Base-by-base conservation (phyloP, 1,140 invertebrate genomes). In the Drosophila tani region DNA sequence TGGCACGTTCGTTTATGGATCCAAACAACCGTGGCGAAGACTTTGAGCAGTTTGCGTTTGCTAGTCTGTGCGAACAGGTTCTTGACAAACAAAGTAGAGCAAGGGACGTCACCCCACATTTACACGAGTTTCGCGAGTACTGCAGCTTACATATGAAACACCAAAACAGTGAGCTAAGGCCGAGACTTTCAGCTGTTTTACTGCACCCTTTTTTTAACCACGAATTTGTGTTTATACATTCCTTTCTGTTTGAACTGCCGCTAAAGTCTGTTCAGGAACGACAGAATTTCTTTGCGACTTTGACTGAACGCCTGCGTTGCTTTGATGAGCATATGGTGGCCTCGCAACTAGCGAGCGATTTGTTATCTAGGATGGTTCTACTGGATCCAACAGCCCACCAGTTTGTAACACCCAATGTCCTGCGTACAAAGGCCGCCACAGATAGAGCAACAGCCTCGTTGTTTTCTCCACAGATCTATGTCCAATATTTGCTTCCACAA, bases 11-110 rank as follows among this genome's bases (percentile, higher is more conserved):
- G 27, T 93, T 75, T 64, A 93, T 97, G 40, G 95, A 96, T 85
- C 12, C 51, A 7, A 68, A 53, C 5, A 63, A 58, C 12, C 56
- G 53, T 21, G 50, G 27, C 8, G 75, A 79, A 7, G 85, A 93
- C 53, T 95, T 97, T 65, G 97, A 98, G 93, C 94, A 96, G 75
- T 98, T 95, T 94, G 96, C 95, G 7, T 97, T 97, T 95, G 96
- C 96, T 40, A 94, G 95, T n/a, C 93, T 98, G 41, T 96, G 95
- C 15, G 95, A 96, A 85, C 95, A 96, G 91, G 94, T 97, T 41
- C 94, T 97, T 40, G 94, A 94, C 75, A 94, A 94, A n/a, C 35
- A 24, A 79, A 93, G 94, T 24, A 40, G 19, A 17, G 21, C 15
- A 2, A 15, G 29, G 12, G 46, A 46, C 17, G 21, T 67, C 11